Conservation (phyloP, 1,140 invertebrate species). For the Eumaeus atala region DNA sequence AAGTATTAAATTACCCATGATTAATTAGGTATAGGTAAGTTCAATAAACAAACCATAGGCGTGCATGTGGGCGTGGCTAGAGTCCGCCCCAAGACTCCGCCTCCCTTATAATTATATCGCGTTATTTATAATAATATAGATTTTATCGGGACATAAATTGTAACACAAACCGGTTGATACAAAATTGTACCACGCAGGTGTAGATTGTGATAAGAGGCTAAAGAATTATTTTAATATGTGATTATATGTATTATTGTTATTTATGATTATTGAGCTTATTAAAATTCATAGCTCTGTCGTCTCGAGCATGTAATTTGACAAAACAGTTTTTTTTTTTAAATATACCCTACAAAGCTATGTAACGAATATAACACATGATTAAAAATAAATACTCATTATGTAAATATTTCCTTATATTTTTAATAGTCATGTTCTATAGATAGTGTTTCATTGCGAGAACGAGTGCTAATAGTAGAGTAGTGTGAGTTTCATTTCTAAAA, state of each 20-base stretch:
- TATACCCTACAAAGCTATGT: no score
- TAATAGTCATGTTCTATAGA: no score
- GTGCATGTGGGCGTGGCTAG: neutral
- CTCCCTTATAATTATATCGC: neutral
- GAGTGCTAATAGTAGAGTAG: no score
- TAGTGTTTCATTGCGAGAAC: no score
- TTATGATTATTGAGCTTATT: neutral
- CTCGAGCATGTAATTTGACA: neutral
- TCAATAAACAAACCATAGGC: neutral
- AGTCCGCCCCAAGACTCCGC: neutral
- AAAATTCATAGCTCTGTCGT: constrained; percentile 5
- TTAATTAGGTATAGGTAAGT: constrained; percentile 7
- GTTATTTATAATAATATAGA: constrained; percentile 11
- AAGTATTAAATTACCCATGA: neutral
- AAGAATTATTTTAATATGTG: neutral
- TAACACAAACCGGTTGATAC: neutral
- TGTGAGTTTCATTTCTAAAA: no score
- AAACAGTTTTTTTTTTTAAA: neutral
- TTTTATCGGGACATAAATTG: constrained; percentile 4
- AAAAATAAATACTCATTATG: no score
- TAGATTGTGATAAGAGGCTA: constrained; percentile 4
- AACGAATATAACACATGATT: no score
- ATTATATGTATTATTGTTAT: constrained; percentile 1
- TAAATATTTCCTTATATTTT: no score
- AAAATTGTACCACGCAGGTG: constrained; percentile 5